Evolutionary conservation across 2,797 vertebrate genomes (phyloP).

Genomic region (Hapalemur alaotrensis): DNA sequence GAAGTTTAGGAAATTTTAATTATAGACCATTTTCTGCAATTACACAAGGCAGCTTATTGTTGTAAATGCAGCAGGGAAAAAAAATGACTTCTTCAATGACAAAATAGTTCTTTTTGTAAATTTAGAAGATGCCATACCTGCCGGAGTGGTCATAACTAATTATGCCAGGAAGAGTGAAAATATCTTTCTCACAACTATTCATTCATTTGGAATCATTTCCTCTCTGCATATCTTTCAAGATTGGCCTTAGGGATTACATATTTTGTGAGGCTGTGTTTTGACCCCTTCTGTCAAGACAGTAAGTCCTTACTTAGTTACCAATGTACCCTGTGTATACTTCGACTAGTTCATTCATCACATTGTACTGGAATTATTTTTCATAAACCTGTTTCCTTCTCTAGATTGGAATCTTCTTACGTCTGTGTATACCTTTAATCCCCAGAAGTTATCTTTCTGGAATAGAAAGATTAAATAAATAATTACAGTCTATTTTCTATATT

Average conservation of each 20-base stretch:
- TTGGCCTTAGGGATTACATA: background rate
- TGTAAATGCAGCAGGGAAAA: background rate
- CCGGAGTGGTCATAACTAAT: background rate
- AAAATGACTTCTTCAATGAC: background rate
- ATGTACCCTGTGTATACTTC: background rate
- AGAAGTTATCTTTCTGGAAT: background rate
- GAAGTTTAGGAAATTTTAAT: conserved; percentile 11
- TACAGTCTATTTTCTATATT: background rate
- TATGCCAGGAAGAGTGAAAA: background rate
- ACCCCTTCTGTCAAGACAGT: background rate
- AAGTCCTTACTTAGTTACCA: background rate
- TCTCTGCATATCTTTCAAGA: background rate
- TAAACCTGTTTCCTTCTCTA: background rate
- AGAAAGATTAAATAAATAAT: background rate
- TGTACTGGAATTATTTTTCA: background rate
- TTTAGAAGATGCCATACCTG: background rate
- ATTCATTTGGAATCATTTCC: background rate
- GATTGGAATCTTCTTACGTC: background rate
- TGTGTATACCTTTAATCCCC: background rate
- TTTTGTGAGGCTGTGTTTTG: background rate
- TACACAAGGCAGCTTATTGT: background rate
- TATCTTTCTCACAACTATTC: background rate
- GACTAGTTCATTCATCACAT: background rate
- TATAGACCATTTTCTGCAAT: conserved; percentile 3
- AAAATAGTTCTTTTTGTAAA: background rate